Conservation (phyloP, 2,888 invertebrate species). For the Papilio elwesi region DNA sequence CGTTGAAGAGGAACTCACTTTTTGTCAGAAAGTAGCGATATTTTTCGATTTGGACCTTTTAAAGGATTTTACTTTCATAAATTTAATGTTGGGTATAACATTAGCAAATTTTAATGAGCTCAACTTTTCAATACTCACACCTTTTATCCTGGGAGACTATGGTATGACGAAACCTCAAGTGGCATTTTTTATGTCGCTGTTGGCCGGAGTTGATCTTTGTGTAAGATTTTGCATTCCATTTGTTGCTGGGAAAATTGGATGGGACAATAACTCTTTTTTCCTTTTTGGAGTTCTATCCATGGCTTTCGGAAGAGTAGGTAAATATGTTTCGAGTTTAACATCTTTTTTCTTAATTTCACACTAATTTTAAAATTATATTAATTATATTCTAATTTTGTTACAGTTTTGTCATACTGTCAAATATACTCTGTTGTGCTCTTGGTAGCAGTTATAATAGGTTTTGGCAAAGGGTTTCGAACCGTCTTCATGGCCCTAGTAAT, state of each 20-base stretch:
- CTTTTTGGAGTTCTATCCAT: constrained; percentile 87
- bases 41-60: constrained; percentile 89
- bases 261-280: constrained; percentile 89
- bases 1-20: constrained; percentile 65
- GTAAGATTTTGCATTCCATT: constrained; percentile 88
- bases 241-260: constrained; percentile 87
- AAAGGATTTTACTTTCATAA: constrained; percentile 87
- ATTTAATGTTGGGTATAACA: constrained; percentile 88
- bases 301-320: constrained; percentile 87
- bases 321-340: constrained; percentile 47
- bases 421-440: constrained; percentile 81
- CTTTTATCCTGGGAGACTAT: constrained; percentile 89
- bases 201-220: constrained; percentile 86
- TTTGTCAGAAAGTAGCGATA: constrained; percentile 83
- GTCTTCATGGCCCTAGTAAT: constrained; percentile 90
- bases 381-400: constrained; percentile 49
- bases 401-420: constrained; percentile 86
- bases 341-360: constrained; percentile 7
- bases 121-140: constrained; percentile 89
- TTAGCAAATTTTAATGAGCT: constrained; percentile 88
- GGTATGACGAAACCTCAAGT: constrained; percentile 85
- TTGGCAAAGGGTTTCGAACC: constrained; percentile 88
- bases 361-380: constrained; percentile 3
- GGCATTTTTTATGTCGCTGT: constrained; percentile 87
- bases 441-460: constrained; percentile 87